These are phyloP conservation scores for Nephrotoma appendiculata DNA, from an alignment of 2,888 invertebrate genomes.

Conservation along the genomic window DNA sequence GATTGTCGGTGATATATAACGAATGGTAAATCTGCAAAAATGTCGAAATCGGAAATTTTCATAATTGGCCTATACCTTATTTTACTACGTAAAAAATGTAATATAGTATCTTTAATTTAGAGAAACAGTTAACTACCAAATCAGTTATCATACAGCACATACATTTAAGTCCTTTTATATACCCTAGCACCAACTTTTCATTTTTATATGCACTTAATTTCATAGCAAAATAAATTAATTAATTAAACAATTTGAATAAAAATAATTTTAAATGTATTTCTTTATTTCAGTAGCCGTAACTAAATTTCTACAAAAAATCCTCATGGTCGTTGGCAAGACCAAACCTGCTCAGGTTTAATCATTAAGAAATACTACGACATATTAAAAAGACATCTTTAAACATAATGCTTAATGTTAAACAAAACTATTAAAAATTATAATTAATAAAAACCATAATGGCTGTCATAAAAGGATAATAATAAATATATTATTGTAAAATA, in stretches of 20 bases:
- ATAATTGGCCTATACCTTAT: no score
- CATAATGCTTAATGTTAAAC: not conserved
- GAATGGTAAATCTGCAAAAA: no score
- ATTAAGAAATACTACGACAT: not conserved
- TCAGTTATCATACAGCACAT: no score
- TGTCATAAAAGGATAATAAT: not conserved
- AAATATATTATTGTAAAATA: not conserved
- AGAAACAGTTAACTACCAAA: no score
- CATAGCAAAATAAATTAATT: no score
- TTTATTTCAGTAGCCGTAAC: slow-evolving; percentile 37
- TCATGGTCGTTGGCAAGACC: slow-evolving; percentile 59
- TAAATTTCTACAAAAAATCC: slow-evolving; percentile 49
- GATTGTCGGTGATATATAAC: no score
- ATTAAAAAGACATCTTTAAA: not conserved
- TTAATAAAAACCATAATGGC: not conserved
- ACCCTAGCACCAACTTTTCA: no score
- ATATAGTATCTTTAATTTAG: no score
- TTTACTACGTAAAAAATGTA: no score
- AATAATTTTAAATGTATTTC: slow-evolving; percentile 16
- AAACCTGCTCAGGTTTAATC: slow-evolving; percentile 53
- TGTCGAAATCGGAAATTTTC: no score
- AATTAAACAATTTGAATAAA: slow-evolving; percentile 19
- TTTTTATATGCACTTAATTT: no score
- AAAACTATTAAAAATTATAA: not conserved
- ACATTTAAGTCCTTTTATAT: no score